Conservation (phyloP, 2,113 vertebrate genomes). For the Climacteris rufus region DNA sequence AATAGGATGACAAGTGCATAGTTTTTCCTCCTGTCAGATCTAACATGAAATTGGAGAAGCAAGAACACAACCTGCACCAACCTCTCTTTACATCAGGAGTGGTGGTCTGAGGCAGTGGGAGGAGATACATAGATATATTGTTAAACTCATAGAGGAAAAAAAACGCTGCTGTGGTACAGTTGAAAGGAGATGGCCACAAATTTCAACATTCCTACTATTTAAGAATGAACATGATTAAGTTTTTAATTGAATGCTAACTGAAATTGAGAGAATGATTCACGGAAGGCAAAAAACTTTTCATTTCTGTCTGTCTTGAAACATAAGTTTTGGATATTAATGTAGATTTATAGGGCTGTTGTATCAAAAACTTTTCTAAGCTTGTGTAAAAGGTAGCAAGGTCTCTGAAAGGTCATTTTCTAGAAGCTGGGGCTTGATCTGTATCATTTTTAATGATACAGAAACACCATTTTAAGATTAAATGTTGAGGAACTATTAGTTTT, state of each 20-base stretch:
- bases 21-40: slow-evolving; percentile 8
- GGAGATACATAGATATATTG: background rate
- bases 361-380: background rate
- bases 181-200: background rate
- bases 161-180: background rate
- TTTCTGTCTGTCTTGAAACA: background rate
- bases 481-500: background rate
- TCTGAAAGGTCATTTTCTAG: background rate
- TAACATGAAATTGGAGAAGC: background rate
- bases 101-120: background rate
- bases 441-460: background rate
- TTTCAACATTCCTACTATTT: background rate
- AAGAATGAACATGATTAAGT: background rate
- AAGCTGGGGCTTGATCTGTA: background rate
- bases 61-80: background rate
- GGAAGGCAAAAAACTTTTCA: background rate
- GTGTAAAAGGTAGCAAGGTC: background rate
- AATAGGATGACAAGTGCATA: background rate
- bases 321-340: background rate
- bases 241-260: background rate
- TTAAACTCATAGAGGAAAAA: background rate
- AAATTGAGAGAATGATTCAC: background rate
- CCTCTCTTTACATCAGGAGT: background rate
- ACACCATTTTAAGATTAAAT: background rate
- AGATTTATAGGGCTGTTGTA: background rate